Evolutionary conservation across 2,888 invertebrate genomes (phyloP).

Genomic region (Deroplatys truncata): DNA sequence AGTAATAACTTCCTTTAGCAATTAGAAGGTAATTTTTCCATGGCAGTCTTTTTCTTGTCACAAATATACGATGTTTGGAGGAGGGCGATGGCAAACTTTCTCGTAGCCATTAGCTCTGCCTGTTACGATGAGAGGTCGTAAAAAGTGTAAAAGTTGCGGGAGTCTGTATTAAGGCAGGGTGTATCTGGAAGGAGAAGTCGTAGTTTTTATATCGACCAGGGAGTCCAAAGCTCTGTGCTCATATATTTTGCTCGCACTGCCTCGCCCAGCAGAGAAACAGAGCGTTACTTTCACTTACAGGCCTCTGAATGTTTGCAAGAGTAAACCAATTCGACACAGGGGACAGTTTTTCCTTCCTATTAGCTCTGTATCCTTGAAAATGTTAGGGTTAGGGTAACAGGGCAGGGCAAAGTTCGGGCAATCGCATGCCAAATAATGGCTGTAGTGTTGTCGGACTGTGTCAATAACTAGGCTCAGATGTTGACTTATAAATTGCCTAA

Average conservation of each 20-base stretch:
- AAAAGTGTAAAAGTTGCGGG: neutral
- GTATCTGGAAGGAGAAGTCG: neutral
- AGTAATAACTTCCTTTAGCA: too few species aligned
- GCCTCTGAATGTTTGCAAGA: neutral
- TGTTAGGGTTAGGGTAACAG: too few species aligned
- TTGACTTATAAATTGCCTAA: too few species aligned
- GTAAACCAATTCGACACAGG: neutral
- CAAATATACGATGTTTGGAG: neutral
- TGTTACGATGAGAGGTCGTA: neutral
- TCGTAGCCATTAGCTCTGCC: neutral
- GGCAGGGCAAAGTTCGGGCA: too few species aligned
- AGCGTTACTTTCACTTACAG: neutral
- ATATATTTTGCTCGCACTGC: neutral
- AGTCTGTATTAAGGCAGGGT: neutral
- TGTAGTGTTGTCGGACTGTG: too few species aligned
- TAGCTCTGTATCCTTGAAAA: neutral
- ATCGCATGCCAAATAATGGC: too few species aligned
- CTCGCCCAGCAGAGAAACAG: neutral
- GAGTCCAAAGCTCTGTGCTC: neutral
- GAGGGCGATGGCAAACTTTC: neutral
- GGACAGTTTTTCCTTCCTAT: neutral
- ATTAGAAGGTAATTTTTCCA: too few species aligned
- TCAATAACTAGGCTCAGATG: too few species aligned
- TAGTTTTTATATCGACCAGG: neutral
- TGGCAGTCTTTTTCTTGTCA: too few species aligned